Evolutionary conservation across 23 tunicate species (phyloP).

Genomic region (Styela clava): DNA sequence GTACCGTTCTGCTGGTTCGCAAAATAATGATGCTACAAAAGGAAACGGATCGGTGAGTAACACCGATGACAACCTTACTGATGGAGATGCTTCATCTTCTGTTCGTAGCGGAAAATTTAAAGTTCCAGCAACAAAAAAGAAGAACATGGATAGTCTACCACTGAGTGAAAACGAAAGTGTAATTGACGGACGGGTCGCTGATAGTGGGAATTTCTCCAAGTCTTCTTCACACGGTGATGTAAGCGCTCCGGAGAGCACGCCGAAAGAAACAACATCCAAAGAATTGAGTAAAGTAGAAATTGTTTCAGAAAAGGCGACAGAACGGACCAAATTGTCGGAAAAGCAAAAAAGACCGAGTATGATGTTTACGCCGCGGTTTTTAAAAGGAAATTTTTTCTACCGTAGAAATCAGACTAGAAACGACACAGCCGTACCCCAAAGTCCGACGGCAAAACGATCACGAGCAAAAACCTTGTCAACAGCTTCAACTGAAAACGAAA

Average conservation of each 20-base stretch:
- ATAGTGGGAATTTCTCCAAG: neutral
- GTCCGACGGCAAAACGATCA: neutral
- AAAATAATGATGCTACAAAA: neutral
- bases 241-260: neutral
- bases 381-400: neutral
- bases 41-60: conserved; percentile 23
- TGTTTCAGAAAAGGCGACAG: neutral
- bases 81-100: conserved; percentile 21
- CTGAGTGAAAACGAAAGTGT: conserved; percentile 25
- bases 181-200: neutral
- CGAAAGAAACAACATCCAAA: neutral
- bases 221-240: neutral
- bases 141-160: neutral
- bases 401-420: neutral
- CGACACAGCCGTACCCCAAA: neutral
- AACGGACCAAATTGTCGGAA: neutral
- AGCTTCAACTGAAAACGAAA: neutral
- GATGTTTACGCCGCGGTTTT: neutral
- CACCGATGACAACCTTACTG: conserved; percentile 24
- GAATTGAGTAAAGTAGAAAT: neutral
- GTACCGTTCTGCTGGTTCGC: conserved; percentile 40
- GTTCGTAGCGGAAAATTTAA: neutral
- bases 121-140: neutral
- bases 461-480: conserved; percentile 6
- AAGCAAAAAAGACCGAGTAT: neutral